phyloP scores from a whole-genome alignment of 2,888 invertebrate species.

The Nineta flava region DNA sequence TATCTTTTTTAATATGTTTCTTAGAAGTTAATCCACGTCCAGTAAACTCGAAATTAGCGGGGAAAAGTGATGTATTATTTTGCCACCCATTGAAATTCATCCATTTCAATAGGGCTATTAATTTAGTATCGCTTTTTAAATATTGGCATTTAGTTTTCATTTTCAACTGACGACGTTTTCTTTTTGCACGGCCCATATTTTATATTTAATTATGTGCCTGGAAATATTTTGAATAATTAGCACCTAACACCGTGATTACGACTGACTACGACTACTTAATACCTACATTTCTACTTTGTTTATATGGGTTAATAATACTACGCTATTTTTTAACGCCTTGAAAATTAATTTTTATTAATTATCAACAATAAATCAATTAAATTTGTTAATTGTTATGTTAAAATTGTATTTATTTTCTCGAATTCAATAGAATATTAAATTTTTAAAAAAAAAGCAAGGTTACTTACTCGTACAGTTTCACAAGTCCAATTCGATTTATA shows the following conservation, averaged over 20 bases:
- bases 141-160: conserved; percentile 20
- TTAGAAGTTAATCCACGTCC: conserved; percentile 61
- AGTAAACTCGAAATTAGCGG: conserved; percentile 44
- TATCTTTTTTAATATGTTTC: conserved; percentile 34
- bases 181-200: conserved; percentile 35
- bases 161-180: conserved; percentile 23
- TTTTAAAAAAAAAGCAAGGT: too few species aligned
- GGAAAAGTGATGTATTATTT: conserved; percentile 35
- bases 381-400: too few species aligned
- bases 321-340: too few species aligned
- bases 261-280: too few species aligned
- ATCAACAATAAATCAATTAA: too few species aligned
- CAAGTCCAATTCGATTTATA: too few species aligned
- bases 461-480: too few species aligned
- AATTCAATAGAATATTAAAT: too few species aligned
- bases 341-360: too few species aligned
- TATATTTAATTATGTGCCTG: background rate
- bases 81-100: conserved; percentile 35
- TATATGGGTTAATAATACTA: too few species aligned
- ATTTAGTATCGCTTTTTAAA: conserved; percentile 24
- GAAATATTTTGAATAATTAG: background rate
- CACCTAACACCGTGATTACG: background rate
- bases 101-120: conserved; percentile 37
- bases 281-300: too few species aligned
- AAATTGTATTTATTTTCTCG: too few species aligned